Evolutionary conservation across 2,113 vertebrate genomes (phyloP), one percentile per base, ranked within the genome.

Genomic region (Chaetura pelagica): DNA sequence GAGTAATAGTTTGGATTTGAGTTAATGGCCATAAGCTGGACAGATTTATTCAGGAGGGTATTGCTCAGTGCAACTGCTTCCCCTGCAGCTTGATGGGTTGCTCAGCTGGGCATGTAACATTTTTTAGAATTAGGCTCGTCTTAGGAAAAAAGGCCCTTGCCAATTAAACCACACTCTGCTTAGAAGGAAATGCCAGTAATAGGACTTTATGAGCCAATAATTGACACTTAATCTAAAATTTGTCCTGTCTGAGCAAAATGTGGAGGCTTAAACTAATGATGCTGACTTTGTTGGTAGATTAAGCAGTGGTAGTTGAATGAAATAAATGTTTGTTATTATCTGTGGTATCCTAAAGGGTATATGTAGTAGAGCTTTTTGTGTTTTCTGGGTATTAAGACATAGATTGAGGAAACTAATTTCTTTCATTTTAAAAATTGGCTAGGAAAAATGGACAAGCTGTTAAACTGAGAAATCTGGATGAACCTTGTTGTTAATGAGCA

Each of bases 151-250:
- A 81, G 85, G 69, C 62, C 74, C 49, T 72, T 92, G 83, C 86
- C 83, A 87, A 81, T 87, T 96, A 95, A 93, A 82, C 51, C 58
- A 26, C 38, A 8, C 52, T 94, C 75, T 78, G n/a, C 64, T 64
- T 52, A 95, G 61, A 61, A 78, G 85, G 61, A 93, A 87, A 68
- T 84, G 90, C 69, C 72, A 84, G 72, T 92, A 71, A 87, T 93
- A 38, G 13, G 79, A 59, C 69, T 95, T 96, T 87, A 95, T 84
- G 92, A 93, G 86, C 61, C 90, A 89, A 54, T 95, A 82, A 95
- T 92, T 95, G 77, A 62, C 29, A 64, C 46, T 96, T 94, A 78
- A 89, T 95, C 68, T 94, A 57, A 87, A 95, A 96, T 94, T 90
- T 89, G 64, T 63, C 62, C 24, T 75, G 68, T 94, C 85, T 71